Percentiles rank a stretch among this genome's conserved stretches.
phyloP scores from a whole-genome alignment of 2,888 invertebrate species.

The Brachyptera risi region DNA sequence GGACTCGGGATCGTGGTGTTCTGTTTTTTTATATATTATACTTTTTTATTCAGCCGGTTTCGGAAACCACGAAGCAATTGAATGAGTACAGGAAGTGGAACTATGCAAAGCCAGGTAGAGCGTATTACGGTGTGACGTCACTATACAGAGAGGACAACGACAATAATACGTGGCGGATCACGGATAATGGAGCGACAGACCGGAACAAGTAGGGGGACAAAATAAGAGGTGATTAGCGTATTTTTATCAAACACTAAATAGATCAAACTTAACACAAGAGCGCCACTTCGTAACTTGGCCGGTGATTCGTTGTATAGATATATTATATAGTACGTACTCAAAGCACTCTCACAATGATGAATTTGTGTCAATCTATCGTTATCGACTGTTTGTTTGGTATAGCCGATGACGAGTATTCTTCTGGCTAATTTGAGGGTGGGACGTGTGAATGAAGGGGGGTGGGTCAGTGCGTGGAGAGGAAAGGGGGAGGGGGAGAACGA shows the following conservation, averaged over 20 bases:
- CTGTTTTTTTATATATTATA: background rate
- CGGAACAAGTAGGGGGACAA: constrained; percentile 13
- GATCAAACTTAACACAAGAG: no score
- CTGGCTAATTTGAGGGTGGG: background rate
- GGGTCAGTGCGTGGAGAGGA: background rate
- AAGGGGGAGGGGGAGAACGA: constrained; percentile 6
- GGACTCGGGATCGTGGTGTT: background rate
- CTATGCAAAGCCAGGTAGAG: background rate
- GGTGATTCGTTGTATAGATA: no score
- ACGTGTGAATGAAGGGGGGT: background rate
- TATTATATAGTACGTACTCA: no score
- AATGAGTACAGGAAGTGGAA: constrained; percentile 21
- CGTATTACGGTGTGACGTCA: background rate
- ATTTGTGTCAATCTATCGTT: no score
- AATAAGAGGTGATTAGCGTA: background rate
- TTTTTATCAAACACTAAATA: no score
- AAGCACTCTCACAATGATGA: no score
- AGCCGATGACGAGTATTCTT: background rate
- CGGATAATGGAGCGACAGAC: constrained; percentile 4
- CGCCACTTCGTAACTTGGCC: no score
- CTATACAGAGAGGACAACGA: background rate
- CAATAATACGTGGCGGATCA: background rate
- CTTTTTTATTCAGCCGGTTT: background rate
- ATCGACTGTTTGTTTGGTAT: no score
- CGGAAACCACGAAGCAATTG: constrained; percentile 17